Evolutionary conservation across 2,797 vertebrate species (phyloP).

Genomic region (Danio jaintianensis): DNA sequence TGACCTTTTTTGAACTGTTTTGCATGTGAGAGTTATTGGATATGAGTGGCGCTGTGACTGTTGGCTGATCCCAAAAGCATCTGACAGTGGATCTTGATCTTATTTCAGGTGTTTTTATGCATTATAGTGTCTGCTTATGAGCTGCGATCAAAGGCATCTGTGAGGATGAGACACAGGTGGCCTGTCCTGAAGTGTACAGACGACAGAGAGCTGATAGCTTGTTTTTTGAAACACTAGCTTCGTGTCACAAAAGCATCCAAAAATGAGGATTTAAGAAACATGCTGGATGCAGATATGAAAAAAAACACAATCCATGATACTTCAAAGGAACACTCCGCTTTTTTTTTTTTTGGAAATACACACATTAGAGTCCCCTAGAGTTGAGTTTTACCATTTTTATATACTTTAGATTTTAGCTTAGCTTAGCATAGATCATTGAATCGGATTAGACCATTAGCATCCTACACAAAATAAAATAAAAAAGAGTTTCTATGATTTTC

Average conservation of each 20-base stretch:
- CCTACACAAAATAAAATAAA: too few relatives aligned
- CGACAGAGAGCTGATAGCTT: conserved; percentile 24
- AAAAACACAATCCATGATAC: neutral
- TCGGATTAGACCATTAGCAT: too few relatives aligned
- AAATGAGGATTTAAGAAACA: conserved; percentile 1
- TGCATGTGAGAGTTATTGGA: conserved; percentile 12
- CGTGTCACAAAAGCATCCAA: neutral
- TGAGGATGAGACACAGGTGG: conserved; percentile 13
- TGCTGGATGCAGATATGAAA: conserved; percentile 8
- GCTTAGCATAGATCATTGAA: too few relatives aligned
- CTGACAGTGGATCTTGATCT: conserved; percentile 4
- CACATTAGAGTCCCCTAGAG: too few relatives aligned
- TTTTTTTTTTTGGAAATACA: too few relatives aligned
- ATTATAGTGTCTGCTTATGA: neutral
- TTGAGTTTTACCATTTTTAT: too few relatives aligned
- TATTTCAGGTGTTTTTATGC: conserved; percentile 17
- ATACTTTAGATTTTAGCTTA: too few relatives aligned
- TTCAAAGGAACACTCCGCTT: neutral
- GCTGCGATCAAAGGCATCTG: conserved; percentile 32
- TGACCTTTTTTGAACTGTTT: neutral
- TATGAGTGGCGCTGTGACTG: neutral
- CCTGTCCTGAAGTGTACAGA: neutral
- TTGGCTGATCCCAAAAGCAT: conserved; percentile 23
- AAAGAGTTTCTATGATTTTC: too few relatives aligned
- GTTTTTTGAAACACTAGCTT: conserved; percentile 43